These are phyloP conservation scores for Orchesellides sinensis DNA, from an alignment of 2,888 invertebrate species.

Conservation along the genomic window DNA sequence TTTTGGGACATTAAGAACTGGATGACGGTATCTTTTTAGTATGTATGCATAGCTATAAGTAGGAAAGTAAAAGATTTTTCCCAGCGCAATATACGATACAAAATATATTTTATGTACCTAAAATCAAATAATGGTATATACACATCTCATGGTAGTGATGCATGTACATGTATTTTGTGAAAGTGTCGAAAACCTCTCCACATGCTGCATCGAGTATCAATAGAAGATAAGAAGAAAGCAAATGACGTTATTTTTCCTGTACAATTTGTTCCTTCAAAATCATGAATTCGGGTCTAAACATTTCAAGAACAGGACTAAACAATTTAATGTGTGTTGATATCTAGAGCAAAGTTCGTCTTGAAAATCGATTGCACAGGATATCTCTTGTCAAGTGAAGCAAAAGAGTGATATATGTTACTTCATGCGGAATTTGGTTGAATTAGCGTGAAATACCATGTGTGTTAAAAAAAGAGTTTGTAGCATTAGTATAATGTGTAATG, in stretches of 20 bases:
- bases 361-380: neutral
- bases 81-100: conserved; percentile 24
- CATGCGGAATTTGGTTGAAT: neutral
- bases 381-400: neutral
- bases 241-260: neutral
- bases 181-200: too few species aligned
- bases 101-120: neutral
- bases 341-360: neutral
- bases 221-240: neutral
- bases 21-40: conserved; percentile 15
- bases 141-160: neutral
- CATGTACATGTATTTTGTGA: neutral
- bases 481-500: too few species aligned
- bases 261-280: neutral
- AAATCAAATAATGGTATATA: too few species aligned
- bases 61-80: too few species aligned
- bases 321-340: neutral
- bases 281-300: neutral
- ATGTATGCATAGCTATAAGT: conserved; percentile 36
- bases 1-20: conserved; percentile 56
- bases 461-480: too few species aligned
- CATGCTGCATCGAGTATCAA: neutral
- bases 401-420: conserved; percentile 9
- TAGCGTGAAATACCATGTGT: conserved; percentile 1
- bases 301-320: neutral